A percentile compares a stretch with the other conserved stretches of the same genome.
Conservation (phyloP, 2,888 invertebrate genomes). For the Epinotia demarniana region DNA sequence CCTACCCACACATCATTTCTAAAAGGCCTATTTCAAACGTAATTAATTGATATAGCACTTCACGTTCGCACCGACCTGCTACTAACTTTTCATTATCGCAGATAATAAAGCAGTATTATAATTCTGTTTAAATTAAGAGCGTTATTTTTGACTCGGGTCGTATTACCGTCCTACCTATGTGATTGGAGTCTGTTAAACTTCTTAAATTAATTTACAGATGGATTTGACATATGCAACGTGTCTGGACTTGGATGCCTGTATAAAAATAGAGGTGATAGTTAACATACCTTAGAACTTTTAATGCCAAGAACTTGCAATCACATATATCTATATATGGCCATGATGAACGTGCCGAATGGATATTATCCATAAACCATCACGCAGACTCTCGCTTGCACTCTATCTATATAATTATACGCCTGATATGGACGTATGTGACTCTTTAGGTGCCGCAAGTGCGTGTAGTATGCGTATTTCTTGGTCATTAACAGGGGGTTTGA, state of each 20-base stretch:
- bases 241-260: conserved; percentile 83
- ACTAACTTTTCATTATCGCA: neutral
- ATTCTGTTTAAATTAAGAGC: neutral
- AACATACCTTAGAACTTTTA: neutral
- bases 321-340: too few species aligned
- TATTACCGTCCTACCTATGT: neutral
- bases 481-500: too few species aligned
- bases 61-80: too few species aligned
- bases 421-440: too few species aligned
- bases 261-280: conserved; percentile 67
- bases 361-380: too few species aligned
- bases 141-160: neutral
- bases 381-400: too few species aligned
- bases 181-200: neutral
- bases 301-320: too few species aligned
- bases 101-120: neutral
- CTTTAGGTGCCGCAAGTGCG: too few species aligned
- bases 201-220: conserved; percentile 63
- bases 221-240: conserved; percentile 77
- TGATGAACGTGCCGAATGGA: too few species aligned
- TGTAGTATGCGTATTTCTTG: too few species aligned
- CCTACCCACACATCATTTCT: neutral
- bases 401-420: too few species aligned
- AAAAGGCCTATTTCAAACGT: neutral
- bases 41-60: neutral